Evolutionary conservation across 2,888 invertebrate genomes (phyloP), one percentile per base, ranked within the genome.

Genomic region (Pammene aurita): DNA sequence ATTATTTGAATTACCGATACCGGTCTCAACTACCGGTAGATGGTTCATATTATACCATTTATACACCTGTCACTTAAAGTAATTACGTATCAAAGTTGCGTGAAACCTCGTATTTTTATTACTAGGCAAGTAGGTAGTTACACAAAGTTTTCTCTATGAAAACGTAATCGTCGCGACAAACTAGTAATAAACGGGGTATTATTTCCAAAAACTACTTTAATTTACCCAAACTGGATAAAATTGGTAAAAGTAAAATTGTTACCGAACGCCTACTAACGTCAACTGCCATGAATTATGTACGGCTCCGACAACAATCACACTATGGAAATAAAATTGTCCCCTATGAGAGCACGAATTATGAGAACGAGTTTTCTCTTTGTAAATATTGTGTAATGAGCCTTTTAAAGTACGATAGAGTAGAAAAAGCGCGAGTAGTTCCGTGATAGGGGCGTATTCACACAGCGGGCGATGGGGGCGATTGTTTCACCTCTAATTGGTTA

Each of bases 391-490:
- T 88, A 89, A 90, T 90, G 87, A 89, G 81, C 84, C 88, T 87
- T 90, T 90, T 91, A 89, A 89, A 90, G 88, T 86, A 83, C 83
- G 86, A 87, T 90, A 90, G 88, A 90, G 89, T 80, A 85, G 86
- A 88, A 86, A 26, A 87, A 87, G 84, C 82, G 80, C 78, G 81
- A 82, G 81, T 81, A 77, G 79, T 79, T 73, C 77, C 78, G 84
- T 83, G 86, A 92, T 92, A 92, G 91, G 92, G 92, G 92, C 91
- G 89, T 90, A 90, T 92, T 92, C 88, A 90, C 86, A 81, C 78
- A 75, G 68, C 73, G 76, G 74, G 76, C 83, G 75, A 91, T 92
- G 89, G 78, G 92, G 92, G 92, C 84, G 85, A 91, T 92, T 90
- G 91, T 92, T 90, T 90, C 85, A 84, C 77, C 77, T 83, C 86